Conservation (phyloP, 2,888 invertebrate genomes). For the Elmis aenea region DNA sequence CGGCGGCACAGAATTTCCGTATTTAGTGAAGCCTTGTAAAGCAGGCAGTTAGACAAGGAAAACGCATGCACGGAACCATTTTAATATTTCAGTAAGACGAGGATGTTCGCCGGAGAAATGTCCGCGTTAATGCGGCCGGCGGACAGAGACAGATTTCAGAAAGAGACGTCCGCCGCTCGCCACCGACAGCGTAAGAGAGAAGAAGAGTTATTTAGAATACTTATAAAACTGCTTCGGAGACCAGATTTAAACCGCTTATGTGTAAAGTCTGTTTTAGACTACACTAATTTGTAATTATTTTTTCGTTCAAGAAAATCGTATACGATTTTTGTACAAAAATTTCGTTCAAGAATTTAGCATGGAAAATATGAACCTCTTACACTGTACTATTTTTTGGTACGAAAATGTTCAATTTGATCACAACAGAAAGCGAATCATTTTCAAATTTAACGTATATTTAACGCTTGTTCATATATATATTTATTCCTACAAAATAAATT, state of each 20-base stretch:
- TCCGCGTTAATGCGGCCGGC: slow-evolving; percentile 7
- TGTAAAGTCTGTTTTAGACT: too few species aligned
- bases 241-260: slow-evolving; percentile 10
- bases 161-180: slow-evolving; percentile 1
- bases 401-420: too few species aligned
- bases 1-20: slow-evolving; percentile 36
- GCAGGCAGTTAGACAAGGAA: slow-evolving; percentile 23
- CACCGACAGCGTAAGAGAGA: slow-evolving; percentile 2
- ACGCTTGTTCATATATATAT: too few species aligned
- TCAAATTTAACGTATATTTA: too few species aligned
- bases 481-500: too few species aligned
- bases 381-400: too few species aligned
- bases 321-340: too few species aligned
- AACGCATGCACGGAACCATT: slow-evolving; percentile 22
- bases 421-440: too few species aligned
- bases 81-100: slow-evolving; percentile 23
- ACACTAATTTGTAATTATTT: too few species aligned
- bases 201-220: slow-evolving; percentile 15
- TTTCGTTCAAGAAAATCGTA: too few species aligned
- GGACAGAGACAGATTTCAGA: slow-evolving; percentile 7
- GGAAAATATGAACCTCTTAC: too few species aligned
- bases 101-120: slow-evolving; percentile 13
- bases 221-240: slow-evolving; percentile 13
- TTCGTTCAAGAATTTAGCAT: too few species aligned
- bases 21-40: slow-evolving; percentile 35